Conservation (phyloP, 2,797 vertebrate species). For the Mormyrus proboscirostris region DNA sequence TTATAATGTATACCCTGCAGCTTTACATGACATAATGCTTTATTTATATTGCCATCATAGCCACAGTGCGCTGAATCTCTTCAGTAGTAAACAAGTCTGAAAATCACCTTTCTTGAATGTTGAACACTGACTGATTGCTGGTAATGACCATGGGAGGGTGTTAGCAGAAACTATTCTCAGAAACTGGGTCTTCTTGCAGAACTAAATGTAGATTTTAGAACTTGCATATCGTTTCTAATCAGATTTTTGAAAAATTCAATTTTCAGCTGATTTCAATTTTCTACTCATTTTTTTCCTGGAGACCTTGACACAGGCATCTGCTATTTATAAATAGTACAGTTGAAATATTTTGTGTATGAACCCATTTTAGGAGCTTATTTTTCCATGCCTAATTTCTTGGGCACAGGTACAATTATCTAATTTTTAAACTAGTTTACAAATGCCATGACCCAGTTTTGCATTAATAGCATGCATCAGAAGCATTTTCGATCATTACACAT, state of each 20-base stretch:
- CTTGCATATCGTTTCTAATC: neutral
- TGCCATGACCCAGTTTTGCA: neutral
- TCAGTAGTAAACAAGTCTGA: neutral
- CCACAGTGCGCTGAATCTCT: neutral
- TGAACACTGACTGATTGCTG: neutral
- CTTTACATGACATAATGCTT: neutral
- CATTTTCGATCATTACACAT: neutral
- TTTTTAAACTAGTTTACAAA: neutral
- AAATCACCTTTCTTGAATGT: neutral
- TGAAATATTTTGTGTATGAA: slow-evolving; percentile 1
- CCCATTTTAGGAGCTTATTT: neutral
- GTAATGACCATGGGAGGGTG: neutral
- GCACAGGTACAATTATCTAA: neutral
- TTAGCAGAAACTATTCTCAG: neutral
- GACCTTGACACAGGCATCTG: neutral
- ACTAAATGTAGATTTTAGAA: neutral
- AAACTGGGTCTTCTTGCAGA: neutral
- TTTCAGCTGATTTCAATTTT: neutral
- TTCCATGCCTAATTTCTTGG: neutral
- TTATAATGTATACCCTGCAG: neutral
- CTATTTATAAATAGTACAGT: neutral
- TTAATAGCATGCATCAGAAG: neutral
- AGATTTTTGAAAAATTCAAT: neutral
- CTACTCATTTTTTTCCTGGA: neutral
- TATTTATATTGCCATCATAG: neutral